Evolutionary conservation across 1,140 invertebrate genomes (phyloP).

Genomic region (Littorina saxatilis): DNA sequence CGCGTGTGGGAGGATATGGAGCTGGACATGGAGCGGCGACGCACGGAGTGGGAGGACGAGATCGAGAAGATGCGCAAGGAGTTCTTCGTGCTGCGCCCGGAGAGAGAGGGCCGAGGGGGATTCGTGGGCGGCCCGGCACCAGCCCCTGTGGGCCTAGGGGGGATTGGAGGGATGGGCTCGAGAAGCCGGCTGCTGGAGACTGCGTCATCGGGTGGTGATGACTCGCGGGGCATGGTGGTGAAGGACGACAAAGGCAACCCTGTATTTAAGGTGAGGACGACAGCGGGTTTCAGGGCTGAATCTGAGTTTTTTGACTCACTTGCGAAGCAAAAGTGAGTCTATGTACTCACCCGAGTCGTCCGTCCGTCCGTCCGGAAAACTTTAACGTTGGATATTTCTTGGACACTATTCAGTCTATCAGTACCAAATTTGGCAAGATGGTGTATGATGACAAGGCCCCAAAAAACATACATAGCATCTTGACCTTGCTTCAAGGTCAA

Average conservation of each 20-base stretch:
- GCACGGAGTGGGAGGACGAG: slow-evolving; percentile 74
- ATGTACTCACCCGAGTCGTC: too few relatives aligned
- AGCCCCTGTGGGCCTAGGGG: slow-evolving; percentile 4
- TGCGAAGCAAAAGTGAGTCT: too few relatives aligned
- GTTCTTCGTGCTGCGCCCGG: slow-evolving; percentile 71
- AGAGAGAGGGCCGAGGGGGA: slow-evolving; percentile 11
- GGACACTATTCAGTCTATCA: too few relatives aligned
- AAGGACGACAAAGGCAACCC: slow-evolving; percentile 66
- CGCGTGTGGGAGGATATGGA: slow-evolving; percentile 73
- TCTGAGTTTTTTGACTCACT: too few relatives aligned
- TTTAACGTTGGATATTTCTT: too few relatives aligned
- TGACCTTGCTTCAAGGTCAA: too few relatives aligned
- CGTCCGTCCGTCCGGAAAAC: too few relatives aligned
- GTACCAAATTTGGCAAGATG: too few relatives aligned
- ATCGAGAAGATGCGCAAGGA: slow-evolving; percentile 73
- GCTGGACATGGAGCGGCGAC: slow-evolving; percentile 68
- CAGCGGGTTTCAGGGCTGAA: too few relatives aligned
- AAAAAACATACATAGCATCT: too few relatives aligned
- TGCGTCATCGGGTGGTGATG: slow-evolving; percentile 29
- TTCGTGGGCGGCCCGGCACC: neutral
- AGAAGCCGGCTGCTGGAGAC: slow-evolving; percentile 9
- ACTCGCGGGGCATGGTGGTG: slow-evolving; percentile 59
- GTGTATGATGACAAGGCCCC: too few relatives aligned
- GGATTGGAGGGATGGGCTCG: neutral
- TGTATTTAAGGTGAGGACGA: slow-evolving; percentile 62